These are phyloP conservation scores for Sebastes steindachneri DNA, from an alignment of 2,797 vertebrate genomes.

Conservation along the genomic window DNA sequence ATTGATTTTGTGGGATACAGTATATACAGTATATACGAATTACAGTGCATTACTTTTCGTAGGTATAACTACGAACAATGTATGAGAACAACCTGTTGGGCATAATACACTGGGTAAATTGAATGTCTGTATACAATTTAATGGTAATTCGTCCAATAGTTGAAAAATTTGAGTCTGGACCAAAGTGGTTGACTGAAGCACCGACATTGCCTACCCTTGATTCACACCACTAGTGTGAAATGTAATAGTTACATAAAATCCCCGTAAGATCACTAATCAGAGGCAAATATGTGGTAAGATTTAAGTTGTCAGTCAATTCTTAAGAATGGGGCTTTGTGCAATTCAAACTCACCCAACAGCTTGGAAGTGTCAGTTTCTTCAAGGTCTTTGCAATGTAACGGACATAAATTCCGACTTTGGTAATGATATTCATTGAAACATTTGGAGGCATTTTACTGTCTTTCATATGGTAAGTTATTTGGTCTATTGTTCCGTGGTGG, in stretches of 20 bases:
- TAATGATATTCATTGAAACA: conserved; percentile 76
- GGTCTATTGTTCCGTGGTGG: conserved; percentile 41
- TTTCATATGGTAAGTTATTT: conserved; percentile 57
- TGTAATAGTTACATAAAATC: neutral
- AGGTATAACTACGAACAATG: too few species aligned
- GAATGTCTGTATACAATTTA: neutral
- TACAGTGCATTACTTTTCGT: too few species aligned
- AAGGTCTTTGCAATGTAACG: conserved; percentile 45
- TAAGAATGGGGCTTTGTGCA: neutral
- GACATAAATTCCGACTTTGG: conserved; percentile 40
- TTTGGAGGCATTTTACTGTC: conserved; percentile 50
- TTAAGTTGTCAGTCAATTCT: conserved; percentile 17
- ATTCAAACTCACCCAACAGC: conserved; percentile 1
- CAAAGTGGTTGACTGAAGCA: neutral
- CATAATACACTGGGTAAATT: neutral
- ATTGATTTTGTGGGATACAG: too few species aligned
- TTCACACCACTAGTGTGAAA: neutral
- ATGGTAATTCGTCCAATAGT: neutral
- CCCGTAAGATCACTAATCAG: neutral
- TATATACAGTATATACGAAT: too few species aligned
- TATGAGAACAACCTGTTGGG: neutral
- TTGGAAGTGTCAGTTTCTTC: conserved; percentile 19
- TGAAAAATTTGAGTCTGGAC: neutral
- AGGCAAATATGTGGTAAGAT: neutral
- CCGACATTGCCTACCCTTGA: neutral